Evolutionary conservation across 2,797 vertebrate genomes (phyloP).

Genomic region (Stomatorhinus walkeri): DNA sequence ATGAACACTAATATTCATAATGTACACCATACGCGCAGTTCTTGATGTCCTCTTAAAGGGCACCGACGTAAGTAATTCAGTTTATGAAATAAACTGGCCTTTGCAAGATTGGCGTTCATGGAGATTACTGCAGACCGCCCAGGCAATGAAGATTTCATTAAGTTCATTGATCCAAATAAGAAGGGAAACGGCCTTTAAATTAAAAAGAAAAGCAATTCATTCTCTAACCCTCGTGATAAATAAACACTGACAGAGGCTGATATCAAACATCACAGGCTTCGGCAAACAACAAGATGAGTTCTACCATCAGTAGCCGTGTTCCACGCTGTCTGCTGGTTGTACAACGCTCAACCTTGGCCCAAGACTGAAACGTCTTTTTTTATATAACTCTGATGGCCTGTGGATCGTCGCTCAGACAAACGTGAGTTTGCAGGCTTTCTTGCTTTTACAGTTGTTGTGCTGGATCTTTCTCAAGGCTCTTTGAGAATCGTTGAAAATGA

Average conservation of each 20-base stretch:
- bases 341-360: neutral
- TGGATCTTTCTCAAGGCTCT: neutral
- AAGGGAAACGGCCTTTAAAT: conserved; percentile 21
- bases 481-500: neutral
- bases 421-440: neutral
- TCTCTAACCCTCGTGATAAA: neutral
- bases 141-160: conserved; percentile 16
- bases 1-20: neutral
- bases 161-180: conserved; percentile 22
- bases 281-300: neutral
- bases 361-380: neutral
- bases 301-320: neutral
- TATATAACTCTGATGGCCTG: neutral
- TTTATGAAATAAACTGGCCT: conserved; percentile 16
- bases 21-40: neutral
- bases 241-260: conserved; percentile 18
- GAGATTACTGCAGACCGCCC: conserved; percentile 8
- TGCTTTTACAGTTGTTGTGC: neutral
- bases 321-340: neutral
- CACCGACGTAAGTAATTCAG: neutral
- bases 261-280: conserved; percentile 11
- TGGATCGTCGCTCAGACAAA: neutral
- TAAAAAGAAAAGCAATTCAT: conserved; percentile 21
- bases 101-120: conserved; percentile 11
- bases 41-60: conserved; percentile 6